phyloP scores from a whole-genome alignment of 2,113 vertebrate genomes.

The Petrocephalus zakoni region DNA sequence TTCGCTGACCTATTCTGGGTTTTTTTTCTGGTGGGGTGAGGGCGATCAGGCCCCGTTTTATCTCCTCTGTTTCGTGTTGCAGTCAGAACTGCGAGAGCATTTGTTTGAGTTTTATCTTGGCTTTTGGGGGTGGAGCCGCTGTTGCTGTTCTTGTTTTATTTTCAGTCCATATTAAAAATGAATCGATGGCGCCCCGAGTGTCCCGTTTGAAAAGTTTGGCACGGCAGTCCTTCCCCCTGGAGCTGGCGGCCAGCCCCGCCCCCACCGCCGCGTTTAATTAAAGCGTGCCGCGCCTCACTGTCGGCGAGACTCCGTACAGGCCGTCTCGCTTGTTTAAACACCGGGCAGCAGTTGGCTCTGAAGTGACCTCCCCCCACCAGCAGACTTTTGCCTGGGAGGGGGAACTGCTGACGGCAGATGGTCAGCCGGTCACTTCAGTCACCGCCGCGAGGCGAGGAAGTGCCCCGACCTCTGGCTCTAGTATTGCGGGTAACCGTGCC shows the following conservation, averaged over 20 bases:
- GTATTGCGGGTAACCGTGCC: background rate
- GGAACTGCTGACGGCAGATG: slow-evolving; percentile 35
- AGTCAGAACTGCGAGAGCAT: background rate
- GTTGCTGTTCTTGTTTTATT: background rate
- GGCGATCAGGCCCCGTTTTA: background rate
- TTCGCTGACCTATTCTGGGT: slow-evolving; percentile 4
- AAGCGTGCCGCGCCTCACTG: slow-evolving; percentile 13
- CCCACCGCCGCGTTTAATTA: slow-evolving; percentile 8
- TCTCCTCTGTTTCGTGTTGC: background rate
- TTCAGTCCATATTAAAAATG: slow-evolving; percentile 8
- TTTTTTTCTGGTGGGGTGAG: background rate
- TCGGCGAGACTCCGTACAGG: slow-evolving; percentile 30
- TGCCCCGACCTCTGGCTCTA: background rate
- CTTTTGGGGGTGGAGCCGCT: background rate
- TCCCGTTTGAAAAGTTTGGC: background rate
- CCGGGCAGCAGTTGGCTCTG: background rate
- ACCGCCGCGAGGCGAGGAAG: slow-evolving; percentile 19
- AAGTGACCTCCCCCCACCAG: background rate
- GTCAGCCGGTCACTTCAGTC: slow-evolving; percentile 42
- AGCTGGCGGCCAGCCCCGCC: background rate
- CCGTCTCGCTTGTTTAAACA: slow-evolving; percentile 19
- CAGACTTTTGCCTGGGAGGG: slow-evolving; percentile 20
- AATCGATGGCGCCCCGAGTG: slow-evolving; percentile 21
- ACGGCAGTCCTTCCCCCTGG: background rate
- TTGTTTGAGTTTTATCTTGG: slow-evolving; percentile 11